Conservation (phyloP, 1,140 invertebrate genomes). For the Harpegnathos saltator region DNA sequence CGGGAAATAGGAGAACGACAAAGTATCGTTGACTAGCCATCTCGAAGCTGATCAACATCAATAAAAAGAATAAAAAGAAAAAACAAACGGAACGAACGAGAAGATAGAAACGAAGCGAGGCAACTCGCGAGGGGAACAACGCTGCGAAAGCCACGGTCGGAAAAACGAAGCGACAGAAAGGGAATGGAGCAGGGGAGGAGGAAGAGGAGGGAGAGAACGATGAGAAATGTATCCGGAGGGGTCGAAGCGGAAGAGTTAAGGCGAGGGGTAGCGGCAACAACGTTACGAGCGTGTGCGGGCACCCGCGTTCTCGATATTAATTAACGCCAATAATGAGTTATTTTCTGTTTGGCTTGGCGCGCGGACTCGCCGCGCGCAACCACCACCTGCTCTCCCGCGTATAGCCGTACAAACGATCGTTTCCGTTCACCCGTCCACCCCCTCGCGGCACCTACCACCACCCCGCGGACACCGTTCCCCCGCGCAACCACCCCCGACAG, state of each 20-base stretch:
- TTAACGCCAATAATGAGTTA: conserved; percentile 78
- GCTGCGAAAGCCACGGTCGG: conserved; percentile 5
- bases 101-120: conserved; percentile 14
- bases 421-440: conserved; percentile 24
- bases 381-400: conserved; percentile 37
- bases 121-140: background rate
- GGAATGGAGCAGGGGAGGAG: background rate
- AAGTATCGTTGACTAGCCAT: background rate
- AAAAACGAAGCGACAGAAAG: conserved; percentile 11
- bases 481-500: background rate
- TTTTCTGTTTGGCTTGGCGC: conserved; percentile 72
- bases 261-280: background rate
- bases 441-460: background rate
- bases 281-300: conserved; percentile 12
- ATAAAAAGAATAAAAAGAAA: conserved; percentile 19
- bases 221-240: conserved; percentile 60
- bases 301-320: conserved; percentile 74
- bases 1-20: background rate
- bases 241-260: conserved; percentile 22
- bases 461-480: background rate
- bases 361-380: conserved; percentile 5
- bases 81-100: conserved; percentile 23
- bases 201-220: conserved; percentile 42
- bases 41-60: conserved; percentile 22
- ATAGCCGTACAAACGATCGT: conserved; percentile 52